Evolutionary conservation across 2,888 invertebrate species (phyloP).

Genomic region (Xylota segnis): DNA sequence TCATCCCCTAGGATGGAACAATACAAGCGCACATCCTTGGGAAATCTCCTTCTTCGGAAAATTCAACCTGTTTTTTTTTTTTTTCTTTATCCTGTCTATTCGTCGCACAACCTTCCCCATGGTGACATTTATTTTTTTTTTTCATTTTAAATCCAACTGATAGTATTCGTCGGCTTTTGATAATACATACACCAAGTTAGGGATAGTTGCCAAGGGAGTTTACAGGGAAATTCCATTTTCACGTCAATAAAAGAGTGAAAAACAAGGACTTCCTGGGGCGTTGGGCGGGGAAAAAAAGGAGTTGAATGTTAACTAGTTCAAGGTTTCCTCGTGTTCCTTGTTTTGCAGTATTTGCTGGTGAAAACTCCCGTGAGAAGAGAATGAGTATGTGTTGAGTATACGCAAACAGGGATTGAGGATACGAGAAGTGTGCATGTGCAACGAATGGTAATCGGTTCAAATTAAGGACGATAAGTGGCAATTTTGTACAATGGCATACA

Average conservation of each 20-base stretch:
- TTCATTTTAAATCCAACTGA: conserved; percentile 13
- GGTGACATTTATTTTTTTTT: conserved; percentile 43
- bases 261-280: conserved; percentile 61
- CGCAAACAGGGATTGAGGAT: neutral
- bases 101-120: conserved; percentile 40
- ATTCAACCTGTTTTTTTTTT: conserved; percentile 66
- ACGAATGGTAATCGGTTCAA: neutral
- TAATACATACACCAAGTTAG: neutral
- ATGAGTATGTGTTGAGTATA: conserved; percentile 25
- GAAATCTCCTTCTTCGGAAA: conserved; percentile 69
- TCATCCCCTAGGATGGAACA: conserved; percentile 62
- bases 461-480: neutral
- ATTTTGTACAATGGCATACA: neutral
- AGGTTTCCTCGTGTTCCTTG: conserved; percentile 54
- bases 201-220: conserved; percentile 46
- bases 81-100: neutral
- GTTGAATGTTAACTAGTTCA: conserved; percentile 68
- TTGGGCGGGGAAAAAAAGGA: neutral
- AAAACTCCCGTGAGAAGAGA: conserved; percentile 3
- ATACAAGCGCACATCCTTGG: conserved; percentile 57
- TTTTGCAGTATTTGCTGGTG: conserved; percentile 12
- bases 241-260: conserved; percentile 33
- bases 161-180: conserved; percentile 51
- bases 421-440: neutral
- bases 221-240: conserved; percentile 42